Evolutionary conservation across 2,113 vertebrate genomes (phyloP).

Genomic region (Alouatta palliata): DNA sequence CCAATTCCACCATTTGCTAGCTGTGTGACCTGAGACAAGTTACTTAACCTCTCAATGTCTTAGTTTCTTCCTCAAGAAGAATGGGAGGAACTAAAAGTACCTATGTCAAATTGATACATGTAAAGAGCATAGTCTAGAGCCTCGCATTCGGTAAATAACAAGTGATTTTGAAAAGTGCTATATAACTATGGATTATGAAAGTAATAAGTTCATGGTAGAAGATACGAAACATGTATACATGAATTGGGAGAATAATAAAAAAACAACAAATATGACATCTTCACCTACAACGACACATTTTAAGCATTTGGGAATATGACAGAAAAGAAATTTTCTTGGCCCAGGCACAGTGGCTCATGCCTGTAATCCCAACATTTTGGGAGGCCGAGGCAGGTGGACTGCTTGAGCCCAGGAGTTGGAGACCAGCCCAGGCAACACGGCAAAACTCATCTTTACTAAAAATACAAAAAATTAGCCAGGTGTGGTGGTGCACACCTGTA

Average conservation of each 20-base stretch:
- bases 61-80: not conserved
- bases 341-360: too few species aligned
- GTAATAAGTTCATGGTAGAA: not conserved
- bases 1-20: not conserved
- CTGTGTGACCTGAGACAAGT: not conserved
- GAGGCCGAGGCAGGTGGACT: not conserved
- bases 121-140: fast-evolving
- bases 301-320: not conserved
- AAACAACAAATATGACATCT: not conserved
- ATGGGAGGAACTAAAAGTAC: not conserved
- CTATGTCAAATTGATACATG: not conserved
- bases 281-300: not conserved
- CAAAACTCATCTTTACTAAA: not conserved
- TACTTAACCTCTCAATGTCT: not conserved
- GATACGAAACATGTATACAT: not conserved
- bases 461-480: not conserved
- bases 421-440: not conserved
- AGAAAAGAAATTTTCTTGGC: not conserved
- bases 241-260: not conserved
- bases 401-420: not conserved
- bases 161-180: not conserved
- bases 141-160: not conserved
- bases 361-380: too few species aligned
- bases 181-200: not conserved
- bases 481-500: not conserved